Evolutionary conservation across 2,888 invertebrate species (phyloP), one percentile per base, ranked within the genome.

Genomic region (Mermis nigrescens): DNA sequence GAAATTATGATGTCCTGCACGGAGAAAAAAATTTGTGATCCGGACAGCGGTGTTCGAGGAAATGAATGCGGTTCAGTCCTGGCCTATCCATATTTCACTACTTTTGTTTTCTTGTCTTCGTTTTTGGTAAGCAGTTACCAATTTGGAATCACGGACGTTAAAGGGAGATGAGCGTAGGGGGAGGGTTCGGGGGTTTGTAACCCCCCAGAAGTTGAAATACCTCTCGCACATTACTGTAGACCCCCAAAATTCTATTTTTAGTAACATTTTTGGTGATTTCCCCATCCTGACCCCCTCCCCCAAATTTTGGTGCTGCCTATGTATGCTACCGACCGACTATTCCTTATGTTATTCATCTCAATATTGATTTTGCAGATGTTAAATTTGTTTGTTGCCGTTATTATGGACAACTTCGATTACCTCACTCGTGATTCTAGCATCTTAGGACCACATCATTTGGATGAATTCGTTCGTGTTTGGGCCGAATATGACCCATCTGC

Each of bases 331-430:
- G n/a, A n/a, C n/a, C n/a, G n/a, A n/a, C n/a, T n/a, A n/a, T n/a
- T n/a, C n/a, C n/a, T n/a, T n/a, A n/a, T n/a, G n/a, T n/a, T n/a
- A n/a, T n/a, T n/a, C 7, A 19, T 24, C 24, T n/a, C 51, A 19
- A 7, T 29, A 53, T 19, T 27, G 12, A 45, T 58, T 46, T 65
- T 66, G 28, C 65, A 87, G 86, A 98, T 98, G 95, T 82, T 98
- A 77, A 98, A 98, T 81, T 82, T 98, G 75, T 99, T 98, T 82
- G 98, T 98, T 74, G 98, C 98, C 74, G 98, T 99, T 76, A 99
- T 99, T 77, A 99, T 99, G 98, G 98, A 99, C 80, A 99, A 99
- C 79, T 99, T 99, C 76, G 98, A 99, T 80, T 99, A 99, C 78
- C 79, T 99, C 73, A 99, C 98, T 63, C 81, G 98, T 76, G 98